phyloP scores from a whole-genome alignment of 2,888 invertebrate species.

The Synanthedon tipuliformis region DNA sequence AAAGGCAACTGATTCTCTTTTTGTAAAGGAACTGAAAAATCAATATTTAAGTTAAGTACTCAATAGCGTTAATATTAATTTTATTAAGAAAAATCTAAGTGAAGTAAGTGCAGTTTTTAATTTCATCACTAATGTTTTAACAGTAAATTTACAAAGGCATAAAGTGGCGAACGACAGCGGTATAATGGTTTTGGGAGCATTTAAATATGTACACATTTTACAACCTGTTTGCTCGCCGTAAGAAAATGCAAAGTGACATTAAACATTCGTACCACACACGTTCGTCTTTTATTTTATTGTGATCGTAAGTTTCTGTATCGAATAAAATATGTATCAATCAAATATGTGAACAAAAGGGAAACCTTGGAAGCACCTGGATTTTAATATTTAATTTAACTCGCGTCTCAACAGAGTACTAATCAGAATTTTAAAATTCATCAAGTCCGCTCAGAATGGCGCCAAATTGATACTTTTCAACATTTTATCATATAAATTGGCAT shows the following conservation, averaged over 20 bases:
- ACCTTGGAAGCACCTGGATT: conserved; percentile 44
- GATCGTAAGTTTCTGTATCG: conserved; percentile 12
- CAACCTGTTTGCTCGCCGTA: not conserved
- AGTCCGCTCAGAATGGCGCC: conserved; percentile 14
- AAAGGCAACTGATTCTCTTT: too few relatives aligned
- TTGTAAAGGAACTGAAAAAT: too few relatives aligned
- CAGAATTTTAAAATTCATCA: conserved; percentile 36
- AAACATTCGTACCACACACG: not conserved
- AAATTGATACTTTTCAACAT: not conserved
- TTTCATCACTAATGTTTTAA: too few relatives aligned
- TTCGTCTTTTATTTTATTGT: conserved; percentile 2
- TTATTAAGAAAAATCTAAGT: too few relatives aligned
- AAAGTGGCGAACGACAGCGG: too few relatives aligned
- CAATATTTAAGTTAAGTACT: too few relatives aligned
- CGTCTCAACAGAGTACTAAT: conserved; percentile 42
- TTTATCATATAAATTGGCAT: too few relatives aligned
- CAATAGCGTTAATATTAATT: too few relatives aligned
- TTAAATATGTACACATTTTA: not conserved
- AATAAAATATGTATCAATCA: conserved; percentile 42
- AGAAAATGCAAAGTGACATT: not conserved
- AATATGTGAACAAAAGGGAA: conserved; percentile 33
- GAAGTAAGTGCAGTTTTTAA: too few relatives aligned
- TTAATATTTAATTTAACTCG: conserved; percentile 21
- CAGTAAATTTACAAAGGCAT: too few relatives aligned
- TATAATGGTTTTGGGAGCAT: too few relatives aligned